Conservation (phyloP, 2,113 vertebrate genomes). For the Coregonus clupeaformis region DNA sequence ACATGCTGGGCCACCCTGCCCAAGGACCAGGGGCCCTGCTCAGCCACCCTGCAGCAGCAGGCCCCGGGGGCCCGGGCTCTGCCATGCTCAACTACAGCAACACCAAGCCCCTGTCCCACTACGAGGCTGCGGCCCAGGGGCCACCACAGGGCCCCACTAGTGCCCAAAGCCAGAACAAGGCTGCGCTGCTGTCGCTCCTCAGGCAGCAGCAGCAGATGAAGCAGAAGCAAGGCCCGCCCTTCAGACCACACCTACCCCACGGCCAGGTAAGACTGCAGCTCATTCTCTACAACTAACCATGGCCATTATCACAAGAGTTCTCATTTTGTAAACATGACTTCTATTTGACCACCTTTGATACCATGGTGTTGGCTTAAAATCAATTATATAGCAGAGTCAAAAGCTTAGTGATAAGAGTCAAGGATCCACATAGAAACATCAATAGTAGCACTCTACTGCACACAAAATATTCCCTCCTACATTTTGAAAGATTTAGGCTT, state of each 20-base stretch:
- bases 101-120: slow-evolving; percentile 95
- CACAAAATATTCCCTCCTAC: too few relatives aligned
- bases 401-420: too few relatives aligned
- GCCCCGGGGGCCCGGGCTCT: slow-evolving; percentile 56
- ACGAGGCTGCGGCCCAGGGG: slow-evolving; percentile 78
- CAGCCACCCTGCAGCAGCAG: slow-evolving; percentile 74
- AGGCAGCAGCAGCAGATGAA: slow-evolving; percentile 85
- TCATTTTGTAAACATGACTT: too few relatives aligned
- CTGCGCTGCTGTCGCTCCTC: slow-evolving; percentile 77
- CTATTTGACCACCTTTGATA: too few relatives aligned
- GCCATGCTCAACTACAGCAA: slow-evolving; percentile 86
- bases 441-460: too few relatives aligned
- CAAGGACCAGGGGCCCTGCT: slow-evolving; percentile 70
- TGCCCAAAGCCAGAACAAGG: slow-evolving; percentile 76
- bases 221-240: slow-evolving; percentile 80
- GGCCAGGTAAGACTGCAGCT: slow-evolving; percentile 76
- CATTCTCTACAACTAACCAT: not conserved
- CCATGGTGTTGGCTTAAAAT: too few relatives aligned
- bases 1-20: slow-evolving; percentile 77
- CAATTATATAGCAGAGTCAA: too few relatives aligned
- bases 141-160: slow-evolving; percentile 61
- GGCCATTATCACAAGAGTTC: too few relatives aligned
- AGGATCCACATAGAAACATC: too few relatives aligned
- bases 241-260: slow-evolving; percentile 79
- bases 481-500: too few relatives aligned